Conservation (phyloP, 1,140 invertebrate species). For the Drosophila parabipectinata region DNA sequence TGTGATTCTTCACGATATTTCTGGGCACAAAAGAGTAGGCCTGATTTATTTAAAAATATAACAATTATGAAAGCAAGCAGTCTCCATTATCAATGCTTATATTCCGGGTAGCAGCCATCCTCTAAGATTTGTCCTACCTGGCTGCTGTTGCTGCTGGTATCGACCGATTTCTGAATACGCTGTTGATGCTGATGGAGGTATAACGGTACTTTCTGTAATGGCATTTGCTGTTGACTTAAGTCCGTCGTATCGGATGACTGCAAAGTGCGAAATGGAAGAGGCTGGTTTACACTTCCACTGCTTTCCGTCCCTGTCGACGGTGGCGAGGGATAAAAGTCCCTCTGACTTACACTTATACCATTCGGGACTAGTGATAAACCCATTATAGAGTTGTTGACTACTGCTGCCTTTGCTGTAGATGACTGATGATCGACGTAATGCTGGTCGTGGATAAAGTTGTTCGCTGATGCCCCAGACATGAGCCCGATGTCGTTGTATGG, state of each 20-base stretch:
- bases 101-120: constrained; percentile 84
- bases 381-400: constrained; percentile 78
- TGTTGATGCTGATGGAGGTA: constrained; percentile 65
- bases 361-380: constrained; percentile 79
- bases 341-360: constrained; percentile 84
- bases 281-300: constrained; percentile 84
- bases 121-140: constrained; percentile 84
- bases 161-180: constrained; percentile 72
- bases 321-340: constrained; percentile 84
- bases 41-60: constrained; percentile 4
- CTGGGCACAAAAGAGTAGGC: constrained; percentile 10
- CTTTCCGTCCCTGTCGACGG: constrained; percentile 84
- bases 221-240: constrained; percentile 58
- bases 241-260: constrained; percentile 52
- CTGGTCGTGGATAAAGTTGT: constrained; percentile 75
- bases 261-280: constrained; percentile 71
- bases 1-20: constrained; percentile 11
- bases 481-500: constrained; percentile 82
- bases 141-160: constrained; percentile 84
- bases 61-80: constrained; percentile 16
- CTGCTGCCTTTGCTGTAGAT: constrained; percentile 62
- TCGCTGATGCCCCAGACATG: constrained; percentile 80
- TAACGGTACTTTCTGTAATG: constrained; percentile 53
- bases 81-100: constrained; percentile 86
- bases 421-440: constrained; percentile 84